Conservation (phyloP, 2,797 vertebrate species). For the Hippoglossus hippoglossus region DNA sequence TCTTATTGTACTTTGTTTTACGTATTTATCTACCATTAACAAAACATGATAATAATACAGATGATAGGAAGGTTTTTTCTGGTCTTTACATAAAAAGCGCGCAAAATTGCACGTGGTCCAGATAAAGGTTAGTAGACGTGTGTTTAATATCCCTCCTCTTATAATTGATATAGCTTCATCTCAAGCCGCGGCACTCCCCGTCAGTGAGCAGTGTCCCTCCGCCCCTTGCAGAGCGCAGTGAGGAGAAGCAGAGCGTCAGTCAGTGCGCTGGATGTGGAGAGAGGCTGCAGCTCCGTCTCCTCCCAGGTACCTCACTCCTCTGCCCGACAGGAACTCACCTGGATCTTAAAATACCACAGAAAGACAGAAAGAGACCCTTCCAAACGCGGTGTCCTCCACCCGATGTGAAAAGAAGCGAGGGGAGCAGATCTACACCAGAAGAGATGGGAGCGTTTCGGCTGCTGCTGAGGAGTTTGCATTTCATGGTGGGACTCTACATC, state of each 20-base stretch:
- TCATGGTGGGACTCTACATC: slow-evolving; percentile 94
- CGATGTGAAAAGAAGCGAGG: slow-evolving; percentile 82
- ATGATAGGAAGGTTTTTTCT: too few species aligned
- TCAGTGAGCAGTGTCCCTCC: slow-evolving; percentile 79
- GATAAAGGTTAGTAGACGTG: not conserved
- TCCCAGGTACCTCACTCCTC: slow-evolving; percentile 40
- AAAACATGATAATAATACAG: too few species aligned
- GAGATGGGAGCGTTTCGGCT: slow-evolving; percentile 89
- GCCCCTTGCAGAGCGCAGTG: slow-evolving; percentile 82
- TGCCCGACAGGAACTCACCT: slow-evolving; percentile 42
- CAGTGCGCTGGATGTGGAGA: slow-evolving; percentile 46
- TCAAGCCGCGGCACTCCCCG: slow-evolving; percentile 59
- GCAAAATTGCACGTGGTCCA: slow-evolving; percentile 37
- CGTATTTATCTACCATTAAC: too few species aligned
- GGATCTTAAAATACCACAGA: slow-evolving; percentile 53
- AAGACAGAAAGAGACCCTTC: slow-evolving; percentile 1
- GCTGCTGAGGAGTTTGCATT: slow-evolving; percentile 92
- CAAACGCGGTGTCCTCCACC: slow-evolving; percentile 58
- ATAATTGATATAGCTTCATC: slow-evolving; percentile 61
- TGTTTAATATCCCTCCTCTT: slow-evolving; percentile 83
- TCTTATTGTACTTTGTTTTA: too few species aligned
- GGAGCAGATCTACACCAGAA: slow-evolving; percentile 56
- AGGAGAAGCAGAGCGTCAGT: slow-evolving; percentile 56
- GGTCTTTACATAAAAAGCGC: too few species aligned
- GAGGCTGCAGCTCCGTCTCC: slow-evolving; percentile 56